Evolutionary conservation across 1,140 invertebrate genomes (phyloP).

Genomic region (Drosophila malerkotliana): DNA sequence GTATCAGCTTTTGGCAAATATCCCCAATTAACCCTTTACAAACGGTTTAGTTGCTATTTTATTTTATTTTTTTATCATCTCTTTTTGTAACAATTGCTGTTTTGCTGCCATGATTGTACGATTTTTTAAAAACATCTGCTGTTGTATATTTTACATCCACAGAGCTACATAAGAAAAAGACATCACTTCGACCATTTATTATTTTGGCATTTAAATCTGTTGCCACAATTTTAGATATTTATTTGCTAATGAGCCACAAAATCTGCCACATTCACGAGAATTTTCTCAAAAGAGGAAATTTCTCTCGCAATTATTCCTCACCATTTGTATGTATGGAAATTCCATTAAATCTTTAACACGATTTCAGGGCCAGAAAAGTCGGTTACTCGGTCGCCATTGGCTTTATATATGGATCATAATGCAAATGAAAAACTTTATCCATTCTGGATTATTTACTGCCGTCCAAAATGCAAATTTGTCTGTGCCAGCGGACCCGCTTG

Average conservation of each 20-base stretch:
- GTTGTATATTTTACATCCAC: constrained; percentile 32
- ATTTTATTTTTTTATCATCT: constrained; percentile 3
- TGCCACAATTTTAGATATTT: constrained; percentile 42
- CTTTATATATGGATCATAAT: constrained; percentile 33
- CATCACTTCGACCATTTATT: constrained; percentile 23
- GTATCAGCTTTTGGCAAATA: constrained; percentile 1
- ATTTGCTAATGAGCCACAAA: constrained; percentile 55
- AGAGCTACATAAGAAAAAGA: constrained; percentile 9
- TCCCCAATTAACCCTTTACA: constrained; percentile 5
- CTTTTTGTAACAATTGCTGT: background rate
- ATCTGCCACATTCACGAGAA: constrained; percentile 39
- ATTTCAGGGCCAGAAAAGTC: constrained; percentile 28
- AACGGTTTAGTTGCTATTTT: background rate
- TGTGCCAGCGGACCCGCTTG: constrained; percentile 6
- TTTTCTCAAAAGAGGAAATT: constrained; percentile 1
- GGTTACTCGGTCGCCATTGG: constrained; percentile 32
- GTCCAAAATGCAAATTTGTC: constrained; percentile 45
- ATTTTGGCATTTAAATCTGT: constrained; percentile 33
- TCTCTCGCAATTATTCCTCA: constrained; percentile 14
- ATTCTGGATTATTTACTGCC: constrained; percentile 43
- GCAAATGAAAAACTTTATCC: constrained; percentile 51
- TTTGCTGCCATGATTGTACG: constrained; percentile 5
- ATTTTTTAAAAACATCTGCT: constrained; percentile 23
- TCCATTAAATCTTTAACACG: constrained; percentile 29
- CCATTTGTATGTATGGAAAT: background rate